These are phyloP conservation scores for Campylomormyrus numenius DNA, from an alignment of 2,113 vertebrate genomes.

Conservation along the genomic window DNA sequence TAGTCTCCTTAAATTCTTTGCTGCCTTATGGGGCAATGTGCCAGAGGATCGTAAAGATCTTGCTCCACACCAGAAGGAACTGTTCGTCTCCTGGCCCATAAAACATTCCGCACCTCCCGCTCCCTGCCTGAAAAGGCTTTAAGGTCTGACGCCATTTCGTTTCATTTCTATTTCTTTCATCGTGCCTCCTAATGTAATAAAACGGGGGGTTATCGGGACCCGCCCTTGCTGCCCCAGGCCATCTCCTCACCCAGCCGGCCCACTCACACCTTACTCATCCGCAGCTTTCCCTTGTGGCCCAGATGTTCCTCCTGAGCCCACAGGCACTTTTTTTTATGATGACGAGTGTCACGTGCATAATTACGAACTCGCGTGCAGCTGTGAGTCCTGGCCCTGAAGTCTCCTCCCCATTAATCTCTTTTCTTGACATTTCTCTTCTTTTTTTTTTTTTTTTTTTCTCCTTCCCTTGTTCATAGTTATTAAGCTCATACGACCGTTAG, in stretches of 20 bases:
- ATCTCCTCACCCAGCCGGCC: background rate
- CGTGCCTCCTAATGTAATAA: background rate
- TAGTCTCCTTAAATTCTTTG: background rate
- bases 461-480: background rate
- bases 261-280: slow-evolving; percentile 16
- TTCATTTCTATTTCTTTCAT: background rate
- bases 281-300: background rate
- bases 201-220: background rate
- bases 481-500: background rate
- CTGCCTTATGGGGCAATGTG: background rate
- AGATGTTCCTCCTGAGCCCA: background rate
- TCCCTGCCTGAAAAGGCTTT: background rate
- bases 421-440: background rate
- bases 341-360: background rate
- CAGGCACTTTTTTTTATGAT: background rate
- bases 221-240: background rate
- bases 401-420: background rate
- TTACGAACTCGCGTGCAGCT: background rate
- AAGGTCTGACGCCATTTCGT: background rate
- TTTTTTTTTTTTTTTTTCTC: background rate
- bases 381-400: background rate
- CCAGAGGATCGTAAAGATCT: background rate
- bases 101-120: background rate
- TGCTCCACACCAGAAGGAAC: background rate
- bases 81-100: background rate